A percentile compares a stretch with the other conserved stretches of the same genome.
phyloP scores from a whole-genome alignment of 1,140 invertebrate species.

The Drusus annulatus region DNA sequence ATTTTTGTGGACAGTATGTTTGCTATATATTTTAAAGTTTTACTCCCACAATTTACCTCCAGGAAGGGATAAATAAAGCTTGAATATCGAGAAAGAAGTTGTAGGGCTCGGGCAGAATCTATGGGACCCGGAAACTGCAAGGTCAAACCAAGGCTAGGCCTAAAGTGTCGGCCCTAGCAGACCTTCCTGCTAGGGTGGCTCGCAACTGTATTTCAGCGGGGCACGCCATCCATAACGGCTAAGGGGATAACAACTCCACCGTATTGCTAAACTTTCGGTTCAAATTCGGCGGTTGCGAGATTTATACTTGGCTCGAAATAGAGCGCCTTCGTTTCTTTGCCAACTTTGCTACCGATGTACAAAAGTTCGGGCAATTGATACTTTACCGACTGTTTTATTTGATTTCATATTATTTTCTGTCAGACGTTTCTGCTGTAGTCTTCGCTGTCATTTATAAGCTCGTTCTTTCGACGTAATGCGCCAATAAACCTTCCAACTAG shows the following conservation, averaged over 20 bases:
- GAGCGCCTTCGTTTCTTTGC: conserved; percentile 20
- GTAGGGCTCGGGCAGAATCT: no score
- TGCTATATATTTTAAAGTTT: no score
- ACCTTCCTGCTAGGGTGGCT: no score
- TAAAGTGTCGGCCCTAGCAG: no score
- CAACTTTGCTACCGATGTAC: not conserved
- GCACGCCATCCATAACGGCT: conserved; percentile 3
- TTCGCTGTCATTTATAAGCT: conserved; percentile 19
- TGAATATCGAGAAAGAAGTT: no score
- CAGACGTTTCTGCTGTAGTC: not conserved
- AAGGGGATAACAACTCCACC: conserved; percentile 15
- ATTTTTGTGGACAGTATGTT: no score
- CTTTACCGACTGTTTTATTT: conserved; percentile 15
- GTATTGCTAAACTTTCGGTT: conserved; percentile 30
- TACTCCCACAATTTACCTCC: no score
- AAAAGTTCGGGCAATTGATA: conserved; percentile 17
- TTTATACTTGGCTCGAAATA: conserved; percentile 23
- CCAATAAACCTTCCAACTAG: not conserved
- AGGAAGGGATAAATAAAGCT: no score
- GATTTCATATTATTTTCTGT: conserved; percentile 22
- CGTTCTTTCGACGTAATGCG: not conserved
- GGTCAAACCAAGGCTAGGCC: no score
- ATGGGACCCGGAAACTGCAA: no score
- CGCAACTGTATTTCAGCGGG: not conserved
- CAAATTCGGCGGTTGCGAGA: conserved; percentile 27